Evolutionary conservation across 2,888 invertebrate species (phyloP).

Genomic region (Drosophila paramelanica): DNA sequence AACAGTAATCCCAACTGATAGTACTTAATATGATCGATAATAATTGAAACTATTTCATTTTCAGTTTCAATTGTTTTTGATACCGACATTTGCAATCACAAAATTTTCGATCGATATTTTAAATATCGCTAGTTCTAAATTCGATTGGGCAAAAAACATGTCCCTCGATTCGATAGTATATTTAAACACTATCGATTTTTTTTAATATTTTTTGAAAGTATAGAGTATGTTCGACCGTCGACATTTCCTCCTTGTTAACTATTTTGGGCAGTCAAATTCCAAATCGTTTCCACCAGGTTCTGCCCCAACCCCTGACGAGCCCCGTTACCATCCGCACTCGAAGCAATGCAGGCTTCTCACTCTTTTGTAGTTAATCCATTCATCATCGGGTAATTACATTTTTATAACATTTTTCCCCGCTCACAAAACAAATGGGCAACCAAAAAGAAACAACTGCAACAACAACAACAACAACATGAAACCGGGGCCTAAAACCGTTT

Average conservation of each 20-base stretch:
- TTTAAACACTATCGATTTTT: too few species aligned
- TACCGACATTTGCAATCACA: too few species aligned
- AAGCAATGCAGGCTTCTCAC: constrained; percentile 69
- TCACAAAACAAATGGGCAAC: constrained; percentile 74
- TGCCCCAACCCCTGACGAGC: constrained; percentile 10
- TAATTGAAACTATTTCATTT: too few species aligned
- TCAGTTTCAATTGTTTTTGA: too few species aligned
- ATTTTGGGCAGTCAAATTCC: constrained; percentile 56
- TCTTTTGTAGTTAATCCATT: constrained; percentile 80
- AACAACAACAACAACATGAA: constrained; percentile 36
- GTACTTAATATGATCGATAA: too few species aligned
- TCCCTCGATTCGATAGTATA: too few species aligned
- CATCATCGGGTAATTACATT: constrained; percentile 81
- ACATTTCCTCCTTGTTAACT: constrained; percentile 55
- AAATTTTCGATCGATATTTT: neutral
- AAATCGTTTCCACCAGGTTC: constrained; percentile 52
- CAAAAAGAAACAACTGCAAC: constrained; percentile 51
- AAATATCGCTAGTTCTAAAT: neutral
- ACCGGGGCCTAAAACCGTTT: constrained; percentile 67
- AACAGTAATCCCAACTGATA: too few species aligned
- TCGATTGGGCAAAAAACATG: too few species aligned
- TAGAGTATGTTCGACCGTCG: constrained; percentile 29
- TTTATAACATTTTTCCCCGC: constrained; percentile 78
- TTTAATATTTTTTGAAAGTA: too few species aligned
- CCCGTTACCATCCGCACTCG: constrained; percentile 61